A percentile compares a stretch with the other conserved stretches of the same genome.
These are phyloP conservation scores for Rhodophaea formosa DNA, from an alignment of 2,888 invertebrate species.

Conservation along the genomic window DNA sequence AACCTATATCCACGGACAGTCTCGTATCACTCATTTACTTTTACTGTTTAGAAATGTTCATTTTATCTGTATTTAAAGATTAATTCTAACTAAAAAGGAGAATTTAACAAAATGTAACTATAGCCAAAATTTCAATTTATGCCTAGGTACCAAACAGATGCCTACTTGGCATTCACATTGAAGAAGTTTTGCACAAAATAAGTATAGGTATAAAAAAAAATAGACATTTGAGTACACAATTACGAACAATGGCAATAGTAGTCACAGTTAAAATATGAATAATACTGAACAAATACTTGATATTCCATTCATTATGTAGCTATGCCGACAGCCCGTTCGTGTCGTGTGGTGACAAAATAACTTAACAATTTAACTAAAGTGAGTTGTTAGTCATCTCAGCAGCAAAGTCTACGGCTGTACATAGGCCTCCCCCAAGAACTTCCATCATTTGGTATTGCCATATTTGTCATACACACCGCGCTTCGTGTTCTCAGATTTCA, in stretches of 20 bases:
- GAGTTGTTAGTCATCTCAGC: neutral
- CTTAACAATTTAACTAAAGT: neutral
- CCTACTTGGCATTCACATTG: neutral
- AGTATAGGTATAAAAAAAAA: no score
- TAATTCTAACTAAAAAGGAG: no score
- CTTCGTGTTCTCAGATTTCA: no score
- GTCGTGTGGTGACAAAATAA: neutral
- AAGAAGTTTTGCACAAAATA: neutral
- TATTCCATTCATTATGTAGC: neutral
- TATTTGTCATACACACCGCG: no score
- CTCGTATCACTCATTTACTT: neutral
- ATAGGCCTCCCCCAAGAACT: no score
- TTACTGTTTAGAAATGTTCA: neutral
- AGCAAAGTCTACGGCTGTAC: no score
- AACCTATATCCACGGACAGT: neutral
- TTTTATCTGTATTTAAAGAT: neutral
- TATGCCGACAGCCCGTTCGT: neutral
- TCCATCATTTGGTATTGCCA: no score
- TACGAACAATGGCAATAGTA: neutral
- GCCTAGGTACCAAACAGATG: neutral
- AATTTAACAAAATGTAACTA: neutral
- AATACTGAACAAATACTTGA: neutral
- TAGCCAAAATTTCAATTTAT: neutral
- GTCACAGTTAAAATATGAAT: neutral
- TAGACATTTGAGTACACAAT: neutral